These are phyloP conservation scores for Pampusana beccarii DNA, from an alignment of 2,113 vertebrate genomes.

Conservation along the genomic window DNA sequence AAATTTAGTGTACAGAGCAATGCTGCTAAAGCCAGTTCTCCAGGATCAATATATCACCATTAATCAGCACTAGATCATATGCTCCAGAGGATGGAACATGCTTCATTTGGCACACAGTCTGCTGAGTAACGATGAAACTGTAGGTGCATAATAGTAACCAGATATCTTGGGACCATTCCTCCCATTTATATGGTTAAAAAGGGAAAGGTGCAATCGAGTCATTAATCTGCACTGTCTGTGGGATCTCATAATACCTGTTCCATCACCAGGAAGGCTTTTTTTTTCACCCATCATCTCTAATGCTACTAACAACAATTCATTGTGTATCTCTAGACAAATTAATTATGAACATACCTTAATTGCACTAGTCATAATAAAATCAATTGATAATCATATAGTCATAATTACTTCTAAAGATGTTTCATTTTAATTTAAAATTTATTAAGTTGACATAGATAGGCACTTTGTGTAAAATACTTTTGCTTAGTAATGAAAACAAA, in stretches of 20 bases:
- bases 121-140: not conserved
- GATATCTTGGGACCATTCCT: not conserved
- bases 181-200: not conserved
- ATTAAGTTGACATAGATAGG: constrained; percentile 33
- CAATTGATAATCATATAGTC: constrained; percentile 54
- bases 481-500: constrained; percentile 31
- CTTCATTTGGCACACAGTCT: not conserved
- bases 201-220: not conserved
- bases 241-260: not conserved
- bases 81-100: not conserved
- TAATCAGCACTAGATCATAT: not conserved
- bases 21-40: not conserved
- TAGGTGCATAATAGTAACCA: not conserved
- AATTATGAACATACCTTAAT: constrained; percentile 57
- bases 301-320: not conserved
- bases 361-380: constrained; percentile 57
- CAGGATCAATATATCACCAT: not conserved
- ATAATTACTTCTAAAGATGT: constrained; percentile 57
- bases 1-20: not conserved
- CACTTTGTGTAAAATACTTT: not conserved
- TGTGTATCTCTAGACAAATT: constrained; percentile 41
- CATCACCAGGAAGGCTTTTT: not conserved
- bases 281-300: not conserved
- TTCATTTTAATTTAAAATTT: constrained; percentile 56
- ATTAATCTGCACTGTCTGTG: not conserved